Evolutionary conservation across 2,113 vertebrate genomes (phyloP), one percentile per base, ranked within the genome.

Genomic region (Balaeniceps rex): DNA sequence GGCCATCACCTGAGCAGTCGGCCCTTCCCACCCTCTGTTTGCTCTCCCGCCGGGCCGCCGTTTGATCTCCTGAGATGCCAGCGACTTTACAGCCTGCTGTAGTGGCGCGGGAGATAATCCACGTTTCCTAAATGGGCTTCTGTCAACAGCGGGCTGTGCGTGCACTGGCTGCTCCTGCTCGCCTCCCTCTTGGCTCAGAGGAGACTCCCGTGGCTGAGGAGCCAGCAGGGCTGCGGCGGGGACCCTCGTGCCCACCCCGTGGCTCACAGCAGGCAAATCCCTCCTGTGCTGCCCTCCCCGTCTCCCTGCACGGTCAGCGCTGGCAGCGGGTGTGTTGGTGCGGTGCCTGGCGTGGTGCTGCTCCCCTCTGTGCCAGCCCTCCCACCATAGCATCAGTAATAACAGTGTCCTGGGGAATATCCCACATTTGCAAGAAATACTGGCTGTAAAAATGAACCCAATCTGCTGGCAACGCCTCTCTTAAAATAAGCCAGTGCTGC

Each of bases 11-110:
- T 64, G 42, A 11, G 26, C 1, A 2, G 38, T 33, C 9, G 5
- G 61, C 79, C 52, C 74, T 92, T 90, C 87, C 70, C 83, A 87
- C 63, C 54, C 75, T 55, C 71, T 90, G 70, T 95, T 96, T 91
- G 79, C 64, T 90, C 42, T 93, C 85, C 46, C 0, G 5, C 24
- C 2, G 23, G 26, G 61, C 28, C 1, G 7, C 65, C 1, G 70
- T 96, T 96, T 95, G 94, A 94, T 96, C 88, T 94, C 34, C 44
- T 68, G 60, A 49, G 88, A 75, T 92, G 85, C 42, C 75, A 90
- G 83, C 0, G 0, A 49, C 76, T 93, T 93, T 75, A 94, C 46
- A 86, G 88, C 76, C 77, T 64, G 87, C 33, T 6, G 19, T 44
- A 58, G 87, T 52, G 77, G 69, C 0, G 0, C 0, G 0, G 22